Base-by-base conservation (phyloP, 2,888 invertebrate species). In the Trichopria drosophilae region DNA sequence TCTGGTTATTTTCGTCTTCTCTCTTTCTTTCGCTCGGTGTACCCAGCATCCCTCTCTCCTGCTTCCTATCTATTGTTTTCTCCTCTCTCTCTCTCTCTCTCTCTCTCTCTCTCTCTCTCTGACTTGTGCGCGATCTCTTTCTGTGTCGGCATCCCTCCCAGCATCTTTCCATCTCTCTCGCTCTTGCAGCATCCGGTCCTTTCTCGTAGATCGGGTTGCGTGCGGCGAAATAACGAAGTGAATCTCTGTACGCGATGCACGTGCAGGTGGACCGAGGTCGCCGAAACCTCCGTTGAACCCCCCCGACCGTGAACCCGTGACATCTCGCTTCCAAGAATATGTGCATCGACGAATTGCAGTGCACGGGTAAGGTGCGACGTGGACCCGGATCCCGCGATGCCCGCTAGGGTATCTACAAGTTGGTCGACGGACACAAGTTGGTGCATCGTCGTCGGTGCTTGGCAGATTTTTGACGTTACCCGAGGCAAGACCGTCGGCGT, bases 241-340 rank as follows among this genome's bases (percentile, higher is more conserved):
- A 34, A 24, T 40, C 31, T 34, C 45, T 20, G 45, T 39, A 35
- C 35, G 50, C 35, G 29, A 37, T 45, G 44, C 44, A 40, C 50
- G 32, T 50, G 44, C 43, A 43, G 50, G 43, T 42, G 48, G 41
- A n/a, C 10, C 42, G 49, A 42, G 48, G 26, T 36, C 48, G 31
- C 35, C 15, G 22, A 36, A 34, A 32, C 12, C 31, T 19, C 15
- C 15, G 16, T 18, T 13, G 19, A 12, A n/a, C 15, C 10, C 12
- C 20, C 24, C 6, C 4, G 42, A n/a, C n/a, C n/a, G n/a, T n/a
- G n/a, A n/a, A n/a, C n/a, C n/a, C n/a, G n/a, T n/a, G n/a, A n/a
- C n/a, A n/a, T n/a, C n/a, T n/a, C n/a, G n/a, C n/a, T n/a, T n/a
- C n/a, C n/a, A n/a, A n/a, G n/a, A n/a, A n/a, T n/a, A n/a, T n/a